Evolutionary conservation across 2,113 vertebrate species (phyloP).

Genomic region (Thinocorus orbignyianus): DNA sequence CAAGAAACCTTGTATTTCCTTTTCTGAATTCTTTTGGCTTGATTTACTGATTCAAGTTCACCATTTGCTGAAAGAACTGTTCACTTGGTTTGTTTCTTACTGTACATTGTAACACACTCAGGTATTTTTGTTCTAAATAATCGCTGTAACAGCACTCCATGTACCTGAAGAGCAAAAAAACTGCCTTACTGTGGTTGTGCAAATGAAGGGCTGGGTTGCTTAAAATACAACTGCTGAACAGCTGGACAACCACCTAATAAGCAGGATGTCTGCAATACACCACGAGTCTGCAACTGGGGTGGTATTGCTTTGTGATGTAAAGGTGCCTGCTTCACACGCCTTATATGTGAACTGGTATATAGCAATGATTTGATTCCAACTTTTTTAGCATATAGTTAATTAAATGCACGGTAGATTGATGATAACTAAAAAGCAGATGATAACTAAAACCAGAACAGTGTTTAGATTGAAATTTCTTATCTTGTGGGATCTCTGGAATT

Average conservation of each 20-base stretch:
- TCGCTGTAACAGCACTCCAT: neutral
- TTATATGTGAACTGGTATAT: neutral
- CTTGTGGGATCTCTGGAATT: neutral
- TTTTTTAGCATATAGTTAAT: neutral
- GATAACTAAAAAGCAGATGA: neutral
- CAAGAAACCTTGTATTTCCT: neutral
- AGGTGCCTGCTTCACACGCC: neutral
- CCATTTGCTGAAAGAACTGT: neutral
- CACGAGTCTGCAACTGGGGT: rapidly evolving
- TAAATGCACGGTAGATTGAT: neutral
- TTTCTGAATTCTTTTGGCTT: neutral
- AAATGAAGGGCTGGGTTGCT: neutral
- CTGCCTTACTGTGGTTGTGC: neutral
- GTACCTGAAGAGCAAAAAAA: neutral
- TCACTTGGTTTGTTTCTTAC: neutral
- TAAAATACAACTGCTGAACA: neutral
- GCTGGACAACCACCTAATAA: neutral
- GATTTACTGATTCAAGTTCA: neutral
- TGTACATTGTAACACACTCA: neutral
- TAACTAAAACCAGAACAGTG: neutral
- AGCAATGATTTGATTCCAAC: neutral
- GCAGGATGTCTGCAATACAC: neutral
- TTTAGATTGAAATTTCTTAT: neutral
- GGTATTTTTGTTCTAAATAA: neutral
- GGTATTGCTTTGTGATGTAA: neutral